These are phyloP conservation scores for Epinephelus awoara DNA, from an alignment of 2,797 vertebrate species.

Conservation along the genomic window DNA sequence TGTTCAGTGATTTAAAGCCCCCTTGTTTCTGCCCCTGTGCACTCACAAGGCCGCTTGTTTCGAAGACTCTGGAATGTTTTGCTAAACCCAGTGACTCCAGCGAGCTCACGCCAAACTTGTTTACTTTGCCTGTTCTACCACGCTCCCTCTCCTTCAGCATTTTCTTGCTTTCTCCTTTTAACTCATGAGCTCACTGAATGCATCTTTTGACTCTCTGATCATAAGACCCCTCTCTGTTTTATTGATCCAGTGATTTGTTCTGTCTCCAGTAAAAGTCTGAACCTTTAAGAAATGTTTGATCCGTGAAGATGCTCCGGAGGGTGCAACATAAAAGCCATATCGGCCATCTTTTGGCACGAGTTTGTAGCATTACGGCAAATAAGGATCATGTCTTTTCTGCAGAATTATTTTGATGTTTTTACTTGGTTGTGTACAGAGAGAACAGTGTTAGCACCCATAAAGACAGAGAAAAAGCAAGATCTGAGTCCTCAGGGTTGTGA, in stretches of 20 bases:
- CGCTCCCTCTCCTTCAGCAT: slow-evolving; percentile 66
- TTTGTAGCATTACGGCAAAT: neutral
- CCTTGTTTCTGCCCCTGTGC: slow-evolving; percentile 77
- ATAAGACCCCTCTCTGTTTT: slow-evolving; percentile 38
- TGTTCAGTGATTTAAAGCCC: slow-evolving; percentile 80
- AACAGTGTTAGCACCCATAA: neutral
- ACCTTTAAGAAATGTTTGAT: slow-evolving; percentile 10
- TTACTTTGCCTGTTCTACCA: slow-evolving; percentile 79
- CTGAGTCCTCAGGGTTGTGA: neutral
- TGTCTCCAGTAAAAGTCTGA: neutral
- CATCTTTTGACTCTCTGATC: slow-evolving; percentile 43
- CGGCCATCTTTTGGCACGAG: neutral
- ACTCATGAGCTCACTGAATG: slow-evolving; percentile 50
- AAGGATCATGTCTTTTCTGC: neutral
- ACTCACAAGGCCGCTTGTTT: slow-evolving; percentile 83
- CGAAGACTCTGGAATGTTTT: slow-evolving; percentile 86
- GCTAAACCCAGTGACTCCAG: slow-evolving; percentile 86
- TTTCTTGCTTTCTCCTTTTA: slow-evolving; percentile 73
- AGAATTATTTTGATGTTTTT: slow-evolving; percentile 12
- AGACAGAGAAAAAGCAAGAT: neutral
- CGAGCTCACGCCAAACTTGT: slow-evolving; percentile 81
- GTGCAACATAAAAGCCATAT: neutral
- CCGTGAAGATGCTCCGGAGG: neutral
- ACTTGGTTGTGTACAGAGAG: neutral
- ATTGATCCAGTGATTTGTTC: slow-evolving; percentile 30